Base-by-base conservation (phyloP, 1,140 invertebrate species). In the Leptinotarsa undecemlineata region DNA sequence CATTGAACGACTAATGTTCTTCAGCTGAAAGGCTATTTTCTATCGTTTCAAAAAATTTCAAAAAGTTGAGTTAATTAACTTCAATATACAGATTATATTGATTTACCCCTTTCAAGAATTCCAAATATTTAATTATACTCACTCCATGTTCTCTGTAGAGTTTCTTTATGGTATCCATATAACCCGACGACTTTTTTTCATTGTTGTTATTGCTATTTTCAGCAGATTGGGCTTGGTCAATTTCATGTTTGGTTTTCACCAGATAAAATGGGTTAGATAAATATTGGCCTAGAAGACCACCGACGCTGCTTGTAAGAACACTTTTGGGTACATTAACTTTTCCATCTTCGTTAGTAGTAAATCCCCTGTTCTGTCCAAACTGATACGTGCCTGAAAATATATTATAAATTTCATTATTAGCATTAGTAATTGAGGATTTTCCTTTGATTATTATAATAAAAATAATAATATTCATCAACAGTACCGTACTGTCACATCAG, bases 181-280 rank as follows among this genome's bases (percentile, higher is more conserved):
- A 74, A 20, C n/a, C 33, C 17, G 63, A 17, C 19, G 72, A 64
- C n/a, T 68, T 68, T 20, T 76, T 68, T 14, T 74, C 60, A 11
- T n/a, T 20, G 23, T 75, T 57, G 17, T 60, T 70, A 33, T 73
- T 61, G 21, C 48, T 68, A 60, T 64, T 72, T 63, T 48, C 33
- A 3, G 23, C 48, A 19, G 21, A 17, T 68, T 72, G 66, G 8
- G 77, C 79, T 84, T 68, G 93, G 81, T 20, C 96, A 95, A 82
- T 92, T 89, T 72, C 90, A 14, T 97, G 84, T 81, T 97, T 93
- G 0, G 94, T 96, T 87, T 98, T 97, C 8, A 97, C 88, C 85
- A 97, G 85, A 83, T 93, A 96, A 76, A 96, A 91, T 1, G 95
- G 95, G 81, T 93, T 95, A 3, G 91, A 93, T 21, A 91, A 82